Evolutionary conservation across 2,888 invertebrate genomes (phyloP).

Genomic region (Cybosia mesomella): DNA sequence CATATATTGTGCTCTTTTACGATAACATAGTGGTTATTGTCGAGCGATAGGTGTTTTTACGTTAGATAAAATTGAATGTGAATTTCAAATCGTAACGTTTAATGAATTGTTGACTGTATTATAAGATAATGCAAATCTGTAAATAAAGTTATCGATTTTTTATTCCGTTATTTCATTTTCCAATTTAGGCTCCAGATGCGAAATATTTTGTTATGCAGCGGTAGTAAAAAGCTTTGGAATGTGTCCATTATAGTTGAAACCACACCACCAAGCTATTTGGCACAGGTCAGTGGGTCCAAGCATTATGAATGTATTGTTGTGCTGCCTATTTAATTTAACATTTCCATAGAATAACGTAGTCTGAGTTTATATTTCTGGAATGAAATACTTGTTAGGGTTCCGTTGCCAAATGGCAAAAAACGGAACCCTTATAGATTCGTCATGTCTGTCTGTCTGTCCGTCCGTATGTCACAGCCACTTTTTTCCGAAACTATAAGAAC

Average conservation of each 20-base stretch:
- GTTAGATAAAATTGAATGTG: slow-evolving; percentile 83
- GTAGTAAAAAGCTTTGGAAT: slow-evolving; percentile 76
- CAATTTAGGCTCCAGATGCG: slow-evolving; percentile 23
- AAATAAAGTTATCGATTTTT: slow-evolving; percentile 86
- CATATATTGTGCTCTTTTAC: slow-evolving; percentile 56
- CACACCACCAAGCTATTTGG: slow-evolving; percentile 73
- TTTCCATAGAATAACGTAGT: background rate
- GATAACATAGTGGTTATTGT: slow-evolving; percentile 73
- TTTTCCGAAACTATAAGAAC: no score
- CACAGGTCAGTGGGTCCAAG: slow-evolving; percentile 64
- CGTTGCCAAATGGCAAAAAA: no score
- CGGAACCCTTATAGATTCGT: no score
- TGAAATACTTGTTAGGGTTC: no score
- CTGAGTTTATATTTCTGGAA: background rate
- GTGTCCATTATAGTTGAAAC: slow-evolving; percentile 77
- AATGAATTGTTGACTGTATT: slow-evolving; percentile 85
- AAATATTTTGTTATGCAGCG: slow-evolving; percentile 42
- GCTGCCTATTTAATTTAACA: background rate
- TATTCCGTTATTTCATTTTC: slow-evolving; percentile 51
- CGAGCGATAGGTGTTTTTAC: slow-evolving; percentile 80
- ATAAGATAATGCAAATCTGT: slow-evolving; percentile 85
- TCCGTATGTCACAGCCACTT: no score
- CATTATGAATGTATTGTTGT: slow-evolving; percentile 59
- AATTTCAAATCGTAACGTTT: slow-evolving; percentile 80
- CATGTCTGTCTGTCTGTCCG: no score